Base-by-base conservation (phyloP, 1,140 invertebrate species). In the Brachionus koreanus region DNA sequence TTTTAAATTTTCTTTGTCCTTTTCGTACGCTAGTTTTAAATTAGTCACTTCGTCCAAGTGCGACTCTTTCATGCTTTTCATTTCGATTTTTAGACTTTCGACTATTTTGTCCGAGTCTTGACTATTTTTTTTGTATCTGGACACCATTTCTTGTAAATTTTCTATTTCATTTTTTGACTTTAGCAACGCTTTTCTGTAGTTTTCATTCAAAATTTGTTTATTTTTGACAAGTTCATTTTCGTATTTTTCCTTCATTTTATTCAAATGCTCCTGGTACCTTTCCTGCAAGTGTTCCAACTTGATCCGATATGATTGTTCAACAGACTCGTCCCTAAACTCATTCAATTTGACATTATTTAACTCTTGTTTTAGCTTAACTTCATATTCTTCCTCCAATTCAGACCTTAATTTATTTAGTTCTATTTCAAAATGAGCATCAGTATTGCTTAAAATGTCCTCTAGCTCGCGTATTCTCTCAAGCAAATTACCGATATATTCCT, bases 371-470 rank as follows among this genome's bases (percentile, higher is more conserved):
- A 77, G 46, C 19, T 49, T 77, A 16, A 57, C n/a, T 42, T 79
- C 46, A 33, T 61, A 79, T 39, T 79, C 76, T 79, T 57, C 76
- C 57, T 79, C 49, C 39, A 79, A 43, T 65, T 79, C 49, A 25
- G 46, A 23, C 16, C 76, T 79, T 29, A 79, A 23, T 43, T 79
- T 79, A 25, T 65, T 79, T 5, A 79, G 19, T 25, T 79, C 76
- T 10, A 37, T 61, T 43, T 79, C 76, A 79, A 79, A 79, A 79
- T 79, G 76, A 61, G 46, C 76, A 19, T 79, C 76, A 19, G 76
- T 61, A 3, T 79, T 35, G 19, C 76, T 79, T 13, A 79, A 42
- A 13, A 65, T 79, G 7, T 79, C 76, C 25, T 79, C 76, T 7
- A 79, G 49, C 37, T 39, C 37, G 7, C 42, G 39, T 25, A 74